These are phyloP conservation scores for Dunckerocampus dactyliophorus DNA, from an alignment of 2,113 vertebrate genomes.

Conservation along the genomic window DNA sequence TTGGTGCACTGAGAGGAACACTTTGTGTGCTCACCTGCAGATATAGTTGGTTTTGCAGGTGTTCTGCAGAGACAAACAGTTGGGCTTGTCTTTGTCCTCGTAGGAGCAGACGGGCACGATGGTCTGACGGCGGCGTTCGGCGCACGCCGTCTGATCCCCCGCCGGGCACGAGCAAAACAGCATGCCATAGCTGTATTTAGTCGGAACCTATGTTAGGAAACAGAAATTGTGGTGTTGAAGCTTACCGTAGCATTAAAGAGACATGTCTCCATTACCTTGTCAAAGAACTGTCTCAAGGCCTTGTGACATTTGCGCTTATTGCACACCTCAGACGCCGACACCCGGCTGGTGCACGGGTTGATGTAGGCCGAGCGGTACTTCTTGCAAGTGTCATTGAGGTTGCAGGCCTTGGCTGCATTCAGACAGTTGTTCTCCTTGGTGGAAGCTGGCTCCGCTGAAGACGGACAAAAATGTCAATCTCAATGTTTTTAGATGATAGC, in stretches of 20 bases:
- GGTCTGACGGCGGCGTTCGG: slow-evolving; percentile 90
- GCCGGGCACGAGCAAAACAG: slow-evolving; percentile 94
- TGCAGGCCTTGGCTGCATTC: slow-evolving; percentile 96
- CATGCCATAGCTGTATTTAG: slow-evolving; percentile 98
- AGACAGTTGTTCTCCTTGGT: slow-evolving; percentile 93
- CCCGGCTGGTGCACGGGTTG: slow-evolving; percentile 92
- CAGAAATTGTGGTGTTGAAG: background rate
- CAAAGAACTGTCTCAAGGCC: slow-evolving; percentile 95
- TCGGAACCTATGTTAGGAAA: slow-evolving; percentile 77
- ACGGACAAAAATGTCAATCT: background rate
- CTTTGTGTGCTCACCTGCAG: slow-evolving; percentile 44
- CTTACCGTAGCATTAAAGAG: background rate
- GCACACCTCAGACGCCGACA: slow-evolving; percentile 89
- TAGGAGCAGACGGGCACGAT: slow-evolving; percentile 97
- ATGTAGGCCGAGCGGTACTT: slow-evolving; percentile 97
- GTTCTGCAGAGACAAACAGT: slow-evolving; percentile 73
- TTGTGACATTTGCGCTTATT: slow-evolving; percentile 98
- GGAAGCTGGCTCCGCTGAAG: slow-evolving; percentile 82
- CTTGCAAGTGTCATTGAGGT: slow-evolving; percentile 97
- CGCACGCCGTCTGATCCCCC: slow-evolving; percentile 81
- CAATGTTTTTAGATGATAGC: too few species aligned
- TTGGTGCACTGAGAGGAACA: background rate
- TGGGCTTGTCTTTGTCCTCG: slow-evolving; percentile 92
- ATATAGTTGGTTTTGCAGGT: slow-evolving; percentile 69
- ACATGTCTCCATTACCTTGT: slow-evolving; percentile 76